Percentiles rank a stretch among this genome's conserved stretches.
phyloP scores from a whole-genome alignment of 2,113 vertebrate genomes.

The Pteropus alecto region DNA sequence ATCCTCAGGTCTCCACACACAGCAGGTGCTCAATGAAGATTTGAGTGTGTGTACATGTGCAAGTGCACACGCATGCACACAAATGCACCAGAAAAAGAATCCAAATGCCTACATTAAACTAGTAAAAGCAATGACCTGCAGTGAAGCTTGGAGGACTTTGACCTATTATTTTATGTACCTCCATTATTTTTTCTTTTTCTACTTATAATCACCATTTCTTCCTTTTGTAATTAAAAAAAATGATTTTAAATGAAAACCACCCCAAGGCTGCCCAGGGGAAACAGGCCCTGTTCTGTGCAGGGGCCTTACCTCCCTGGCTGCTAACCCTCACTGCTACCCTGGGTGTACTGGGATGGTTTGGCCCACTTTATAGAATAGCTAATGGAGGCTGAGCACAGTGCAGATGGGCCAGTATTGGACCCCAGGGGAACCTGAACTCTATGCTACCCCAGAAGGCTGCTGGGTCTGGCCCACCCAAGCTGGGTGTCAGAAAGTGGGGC shows the following conservation, averaged over 20 bases:
- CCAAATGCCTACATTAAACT: background rate
- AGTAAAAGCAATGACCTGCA: background rate
- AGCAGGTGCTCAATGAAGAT: background rate
- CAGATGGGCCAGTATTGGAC: background rate
- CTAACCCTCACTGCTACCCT: background rate
- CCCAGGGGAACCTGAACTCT: background rate
- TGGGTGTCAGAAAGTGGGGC: background rate
- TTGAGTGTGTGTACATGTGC: no score
- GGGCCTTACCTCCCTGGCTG: background rate
- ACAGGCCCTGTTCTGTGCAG: background rate
- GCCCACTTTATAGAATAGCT: background rate
- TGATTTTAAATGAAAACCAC: background rate
- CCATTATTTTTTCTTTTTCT: background rate
- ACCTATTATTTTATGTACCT: background rate
- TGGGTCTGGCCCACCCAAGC: background rate
- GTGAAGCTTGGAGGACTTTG: background rate
- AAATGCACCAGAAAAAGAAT: background rate
- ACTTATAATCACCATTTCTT: background rate
- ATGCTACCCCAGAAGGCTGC: background rate
- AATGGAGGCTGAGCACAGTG: background rate
- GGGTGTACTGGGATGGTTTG: fast-evolving
- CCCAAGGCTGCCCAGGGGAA: background rate
- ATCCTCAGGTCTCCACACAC: background rate
- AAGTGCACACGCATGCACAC: background rate
- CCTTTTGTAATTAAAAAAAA: background rate